Conservation (phyloP, 2,113 vertebrate species). For the Lepisosteus osseus region DNA sequence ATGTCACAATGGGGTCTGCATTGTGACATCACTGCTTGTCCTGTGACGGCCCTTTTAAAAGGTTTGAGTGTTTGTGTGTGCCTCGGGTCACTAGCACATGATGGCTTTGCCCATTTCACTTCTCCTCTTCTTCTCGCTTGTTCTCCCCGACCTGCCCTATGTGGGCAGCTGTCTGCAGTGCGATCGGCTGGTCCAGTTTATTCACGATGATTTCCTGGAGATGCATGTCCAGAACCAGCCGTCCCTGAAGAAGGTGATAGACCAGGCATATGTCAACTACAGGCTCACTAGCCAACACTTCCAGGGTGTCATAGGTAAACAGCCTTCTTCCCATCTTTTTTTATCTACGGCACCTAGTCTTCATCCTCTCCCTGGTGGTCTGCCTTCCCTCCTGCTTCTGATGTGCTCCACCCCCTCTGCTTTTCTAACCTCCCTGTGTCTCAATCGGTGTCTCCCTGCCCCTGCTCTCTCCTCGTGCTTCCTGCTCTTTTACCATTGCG, state of each 20-base stretch:
- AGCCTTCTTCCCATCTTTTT: not conserved
- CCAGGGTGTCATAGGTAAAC: constrained; percentile 57
- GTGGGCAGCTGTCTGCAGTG: constrained; percentile 59
- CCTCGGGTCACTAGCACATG: no score
- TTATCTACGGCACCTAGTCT: not conserved
- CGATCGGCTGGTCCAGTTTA: constrained; percentile 36
- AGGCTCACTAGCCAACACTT: constrained; percentile 34
- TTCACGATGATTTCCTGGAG: constrained; percentile 48
- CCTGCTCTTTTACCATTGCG: no score
- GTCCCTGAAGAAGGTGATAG: constrained; percentile 37
- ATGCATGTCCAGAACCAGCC: constrained; percentile 36
- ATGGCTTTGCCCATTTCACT: constrained; percentile 17
- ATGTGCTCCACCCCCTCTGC: no score
- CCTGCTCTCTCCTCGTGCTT: no score
- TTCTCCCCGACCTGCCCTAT: constrained; percentile 28
- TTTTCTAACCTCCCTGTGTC: no score
- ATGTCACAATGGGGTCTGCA: no score
- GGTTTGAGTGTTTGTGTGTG: no score
- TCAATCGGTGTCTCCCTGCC: no score
- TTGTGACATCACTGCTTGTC: no score
- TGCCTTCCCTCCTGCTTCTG: no score
- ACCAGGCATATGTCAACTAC: constrained; percentile 44
- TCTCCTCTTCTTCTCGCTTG: constrained; percentile 4
- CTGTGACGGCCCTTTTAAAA: no score
- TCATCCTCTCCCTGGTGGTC: not conserved